Evolutionary conservation across 2,888 invertebrate genomes (phyloP), one percentile per base, ranked within the genome.

Genomic region (Herminia tarsipennalis): DNA sequence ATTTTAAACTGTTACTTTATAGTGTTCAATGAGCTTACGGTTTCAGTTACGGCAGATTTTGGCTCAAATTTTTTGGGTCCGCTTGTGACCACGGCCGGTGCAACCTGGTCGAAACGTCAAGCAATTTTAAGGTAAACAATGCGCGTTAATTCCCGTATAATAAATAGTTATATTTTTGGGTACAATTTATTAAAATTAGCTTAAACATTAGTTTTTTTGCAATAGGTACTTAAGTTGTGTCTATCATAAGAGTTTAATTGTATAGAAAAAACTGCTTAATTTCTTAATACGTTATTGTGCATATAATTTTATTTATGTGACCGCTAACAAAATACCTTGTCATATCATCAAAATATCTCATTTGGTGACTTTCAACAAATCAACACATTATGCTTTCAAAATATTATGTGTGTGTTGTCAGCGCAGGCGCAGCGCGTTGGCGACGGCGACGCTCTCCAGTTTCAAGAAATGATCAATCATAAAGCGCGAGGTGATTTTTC

Each of bases 401-500:
- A 81, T 76, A 76, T 63, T 60, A 55, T 60, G 60, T 56, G 54
- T 66, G 70, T 61, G 63, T 50, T 47, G 63, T 44, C 65, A 56
- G 36, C 44, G 59, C 57, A 59, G 44, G 51, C 58, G 59, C 60
- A 39, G 45, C 45, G 59, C 51, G 16, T n/a, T 27, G 49, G 49
- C 59, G 59, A 47, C 55, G 41, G 48, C 56, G 46, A 61, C 66
- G 67, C 63, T 70, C 70, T 66, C 66, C 71, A 73, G 70, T 90
- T 89, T 88, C 85, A 65, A 82, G 88, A 87, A 88, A 88, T 86
- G 81, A 90, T 90, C 88, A 88, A 89, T 90, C 90, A 90, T 87
- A 89, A 81, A 73, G 77, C 70, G 82, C 68, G 78, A 78, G 83
- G 86, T 84, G 84, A 90, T 90, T 88, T 89, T 88, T 90, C 90